Base-by-base conservation (phyloP, 2,888 invertebrate species). In the Agapetus fuscipes region DNA sequence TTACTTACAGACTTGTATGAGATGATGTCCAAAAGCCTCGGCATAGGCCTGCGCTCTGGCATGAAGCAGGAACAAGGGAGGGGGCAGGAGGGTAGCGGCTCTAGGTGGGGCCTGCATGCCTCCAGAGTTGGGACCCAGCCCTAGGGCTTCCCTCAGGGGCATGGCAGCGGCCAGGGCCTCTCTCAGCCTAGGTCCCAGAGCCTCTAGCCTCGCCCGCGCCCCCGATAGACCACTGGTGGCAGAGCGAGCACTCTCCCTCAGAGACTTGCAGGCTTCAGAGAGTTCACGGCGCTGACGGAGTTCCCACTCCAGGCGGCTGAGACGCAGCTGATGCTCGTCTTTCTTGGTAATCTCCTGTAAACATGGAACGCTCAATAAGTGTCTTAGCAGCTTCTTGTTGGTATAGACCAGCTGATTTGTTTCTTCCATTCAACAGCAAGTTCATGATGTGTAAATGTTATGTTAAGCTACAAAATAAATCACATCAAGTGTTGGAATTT, bases 271-370 rank as follows among this genome's bases (percentile, higher is more conserved):
- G 17, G 84, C 73, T 25, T 78, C 73, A 1, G 90, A 78, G 30
- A 93, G 65, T 52, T 85, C 80, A 56, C 91, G 86, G 2, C 96
- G 74, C 57, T 94, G 88, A 12, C 81, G 79, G 34, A 94, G 63
- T 60, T 96, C 96, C 83, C 90, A 93, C 56, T 94, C 90, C 20
- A 96, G 64, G 45, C 91, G 76, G 15, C 90, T 87, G 45, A 95
- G 61, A 54, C 86, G 83, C 44, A 83, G 67, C 52, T 84, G 82
- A 63, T 96, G 95, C 27, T 74, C 72, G 61, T 87, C 78, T 31
- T 61, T 64, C 52, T 74, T 71, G 2, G 85, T 85, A 17, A 74
- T 53, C 40, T 80, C 76, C 83, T 83, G 40, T 14, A 59, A 56
- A 45, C 29, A 45, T 35, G 46, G 12, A 28, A 31, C 26, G 3